A percentile compares a stretch with the other conserved stretches of the same genome.
Conservation (phyloP, 2,888 invertebrate species). For the Zhuqinia jingwanae region DNA sequence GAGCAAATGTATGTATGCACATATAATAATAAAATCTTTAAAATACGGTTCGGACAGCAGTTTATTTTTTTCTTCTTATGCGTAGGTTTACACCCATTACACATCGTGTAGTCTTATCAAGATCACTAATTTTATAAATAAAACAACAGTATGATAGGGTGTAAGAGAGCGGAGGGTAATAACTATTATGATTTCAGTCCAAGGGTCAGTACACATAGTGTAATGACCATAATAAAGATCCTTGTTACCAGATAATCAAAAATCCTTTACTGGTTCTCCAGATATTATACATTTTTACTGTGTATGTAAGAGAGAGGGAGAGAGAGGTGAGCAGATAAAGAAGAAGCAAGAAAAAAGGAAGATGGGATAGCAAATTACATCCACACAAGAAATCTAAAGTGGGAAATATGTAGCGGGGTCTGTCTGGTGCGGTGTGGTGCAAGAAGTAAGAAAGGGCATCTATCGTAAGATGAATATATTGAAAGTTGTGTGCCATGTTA, state of each 20-base stretch:
- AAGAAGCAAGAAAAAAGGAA: background rate
- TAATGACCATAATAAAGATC: conserved; percentile 33
- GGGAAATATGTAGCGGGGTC: background rate
- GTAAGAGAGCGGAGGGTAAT: background rate
- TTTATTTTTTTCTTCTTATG: too few relatives aligned
- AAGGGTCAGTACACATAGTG: background rate
- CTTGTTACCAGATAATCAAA: conserved; percentile 26
- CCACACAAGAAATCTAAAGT: too few relatives aligned
- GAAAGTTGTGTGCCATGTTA: background rate
- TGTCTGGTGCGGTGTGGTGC: background rate
- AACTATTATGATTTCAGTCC: conserved; percentile 18
- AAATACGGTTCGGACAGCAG: too few relatives aligned
- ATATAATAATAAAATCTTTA: too few relatives aligned
- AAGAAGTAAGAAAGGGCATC: background rate
- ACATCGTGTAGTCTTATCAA: too few relatives aligned
- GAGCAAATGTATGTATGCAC: background rate
- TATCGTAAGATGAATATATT: background rate
- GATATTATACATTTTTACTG: background rate
- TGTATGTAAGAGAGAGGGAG: background rate
- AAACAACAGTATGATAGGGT: too few relatives aligned
- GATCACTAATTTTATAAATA: too few relatives aligned
- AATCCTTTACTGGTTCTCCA: background rate
- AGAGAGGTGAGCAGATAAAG: background rate
- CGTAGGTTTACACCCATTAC: too few relatives aligned
- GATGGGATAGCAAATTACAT: background rate